Conservation (phyloP, 2,113 vertebrate genomes). For the Albula glossodonta region DNA sequence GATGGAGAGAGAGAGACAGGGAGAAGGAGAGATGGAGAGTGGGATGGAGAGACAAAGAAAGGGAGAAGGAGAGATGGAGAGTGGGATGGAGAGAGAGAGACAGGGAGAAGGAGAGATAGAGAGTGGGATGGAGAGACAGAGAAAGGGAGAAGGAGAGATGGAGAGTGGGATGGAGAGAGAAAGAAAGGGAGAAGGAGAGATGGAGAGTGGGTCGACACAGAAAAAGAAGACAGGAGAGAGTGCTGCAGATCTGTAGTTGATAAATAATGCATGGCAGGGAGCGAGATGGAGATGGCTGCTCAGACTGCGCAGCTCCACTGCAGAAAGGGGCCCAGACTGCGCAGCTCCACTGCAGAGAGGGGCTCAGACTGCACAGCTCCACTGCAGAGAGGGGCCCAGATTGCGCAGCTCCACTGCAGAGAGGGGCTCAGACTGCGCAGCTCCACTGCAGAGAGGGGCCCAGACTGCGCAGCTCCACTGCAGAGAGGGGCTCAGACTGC, state of each 20-base stretch:
- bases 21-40: too few relatives aligned
- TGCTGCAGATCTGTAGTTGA: conserved; percentile 47
- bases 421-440: too few relatives aligned
- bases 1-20: too few relatives aligned
- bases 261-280: conserved; percentile 57
- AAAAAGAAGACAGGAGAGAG: conserved; percentile 11
- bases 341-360: too few relatives aligned
- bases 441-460: too few relatives aligned
- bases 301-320: neutral
- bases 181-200: conserved; percentile 17
- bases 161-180: neutral
- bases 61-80: neutral
- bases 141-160: conserved; percentile 16
- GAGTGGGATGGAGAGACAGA: neutral
- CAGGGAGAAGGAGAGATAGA: neutral
- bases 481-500: too few relatives aligned
- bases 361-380: too few relatives aligned
- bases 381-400: too few relatives aligned
- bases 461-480: too few relatives aligned
- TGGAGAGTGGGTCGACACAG: neutral
- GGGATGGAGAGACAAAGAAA: neutral
- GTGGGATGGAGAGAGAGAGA: neutral
- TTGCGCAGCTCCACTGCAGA: too few relatives aligned
- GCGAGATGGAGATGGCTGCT: conserved; percentile 41
- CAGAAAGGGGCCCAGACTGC: too few relatives aligned